Evolutionary conservation across 2,113 vertebrate species (phyloP).

Genomic region (Cyphomyrus discorhynchus): DNA sequence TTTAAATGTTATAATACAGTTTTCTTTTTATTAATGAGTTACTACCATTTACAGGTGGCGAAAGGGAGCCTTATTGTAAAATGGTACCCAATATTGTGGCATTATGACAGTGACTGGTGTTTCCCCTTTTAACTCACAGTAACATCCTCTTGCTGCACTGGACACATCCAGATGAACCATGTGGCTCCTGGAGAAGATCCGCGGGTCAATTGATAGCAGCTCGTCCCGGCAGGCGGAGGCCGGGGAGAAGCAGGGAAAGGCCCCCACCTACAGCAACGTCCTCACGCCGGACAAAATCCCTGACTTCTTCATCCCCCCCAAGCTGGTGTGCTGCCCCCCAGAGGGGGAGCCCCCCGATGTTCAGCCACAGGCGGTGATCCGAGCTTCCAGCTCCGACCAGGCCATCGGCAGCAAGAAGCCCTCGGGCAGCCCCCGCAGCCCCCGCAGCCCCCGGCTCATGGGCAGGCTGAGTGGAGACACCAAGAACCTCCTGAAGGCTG

Average conservation of each 20-base stretch:
- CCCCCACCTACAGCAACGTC: slow-evolving; percentile 81
- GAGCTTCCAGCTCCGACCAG: slow-evolving; percentile 69
- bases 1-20: too few relatives aligned
- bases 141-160: slow-evolving; percentile 23
- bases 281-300: slow-evolving; percentile 96
- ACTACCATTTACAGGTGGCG: too few relatives aligned
- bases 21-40: too few relatives aligned
- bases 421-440: slow-evolving; percentile 46
- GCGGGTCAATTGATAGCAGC: slow-evolving; percentile 74
- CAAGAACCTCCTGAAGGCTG: slow-evolving; percentile 66
- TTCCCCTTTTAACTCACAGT: slow-evolving; percentile 40
- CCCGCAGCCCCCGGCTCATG: slow-evolving; percentile 65
- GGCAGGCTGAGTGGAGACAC: slow-evolving; percentile 70
- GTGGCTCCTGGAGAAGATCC: slow-evolving; percentile 92
- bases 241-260: slow-evolving; percentile 57
- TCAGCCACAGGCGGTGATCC: slow-evolving; percentile 51
- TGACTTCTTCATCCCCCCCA: slow-evolving; percentile 93
- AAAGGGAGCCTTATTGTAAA: too few relatives aligned
- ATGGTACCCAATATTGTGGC: too few relatives aligned
- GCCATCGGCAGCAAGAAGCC: slow-evolving; percentile 58
- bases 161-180: slow-evolving; percentile 50
- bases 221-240: slow-evolving; percentile 58
- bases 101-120: neutral
- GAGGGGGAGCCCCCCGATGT: slow-evolving; percentile 59
- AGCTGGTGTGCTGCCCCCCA: slow-evolving; percentile 65